Conservation (phyloP, 2,797 vertebrate genomes). For the Sebastes aleutianus region DNA sequence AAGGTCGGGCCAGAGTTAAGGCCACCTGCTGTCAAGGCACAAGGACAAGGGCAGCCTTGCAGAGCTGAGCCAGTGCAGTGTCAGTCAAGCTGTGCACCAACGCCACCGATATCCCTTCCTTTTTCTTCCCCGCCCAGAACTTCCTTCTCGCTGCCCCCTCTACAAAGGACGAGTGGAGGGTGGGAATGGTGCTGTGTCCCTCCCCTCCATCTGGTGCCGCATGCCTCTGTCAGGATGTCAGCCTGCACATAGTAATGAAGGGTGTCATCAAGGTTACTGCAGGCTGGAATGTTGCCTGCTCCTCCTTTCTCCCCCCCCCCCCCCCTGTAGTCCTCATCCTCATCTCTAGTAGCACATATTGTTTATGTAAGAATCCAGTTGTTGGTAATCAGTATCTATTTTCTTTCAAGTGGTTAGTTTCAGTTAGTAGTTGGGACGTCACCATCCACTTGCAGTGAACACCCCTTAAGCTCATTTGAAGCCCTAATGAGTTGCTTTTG, state of each 20-base stretch:
- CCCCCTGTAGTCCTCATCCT: constrained; percentile 26
- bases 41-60: constrained; percentile 78
- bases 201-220: constrained; percentile 85
- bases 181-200: constrained; percentile 69
- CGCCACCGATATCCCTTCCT: constrained; percentile 33
- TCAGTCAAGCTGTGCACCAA: constrained; percentile 69
- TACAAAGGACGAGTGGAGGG: constrained; percentile 68
- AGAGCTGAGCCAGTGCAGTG: constrained; percentile 67
- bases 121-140: constrained; percentile 41
- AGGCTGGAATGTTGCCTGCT: constrained; percentile 73
- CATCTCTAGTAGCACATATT: constrained; percentile 40
- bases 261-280: constrained; percentile 86
- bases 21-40: constrained; percentile 74
- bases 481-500: background rate
- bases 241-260: constrained; percentile 82
- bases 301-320: constrained; percentile 14
- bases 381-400: constrained; percentile 21
- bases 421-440: background rate
- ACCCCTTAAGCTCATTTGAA: background rate
- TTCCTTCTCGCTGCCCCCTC: constrained; percentile 64
- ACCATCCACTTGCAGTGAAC: background rate
- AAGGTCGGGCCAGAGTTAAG: constrained; percentile 69
- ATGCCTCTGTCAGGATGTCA: constrained; percentile 82
- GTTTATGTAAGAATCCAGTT: constrained; percentile 21
- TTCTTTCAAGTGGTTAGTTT: background rate